phyloP scores from a whole-genome alignment of 2,888 invertebrate genomes.

The Allacma fusca region DNA sequence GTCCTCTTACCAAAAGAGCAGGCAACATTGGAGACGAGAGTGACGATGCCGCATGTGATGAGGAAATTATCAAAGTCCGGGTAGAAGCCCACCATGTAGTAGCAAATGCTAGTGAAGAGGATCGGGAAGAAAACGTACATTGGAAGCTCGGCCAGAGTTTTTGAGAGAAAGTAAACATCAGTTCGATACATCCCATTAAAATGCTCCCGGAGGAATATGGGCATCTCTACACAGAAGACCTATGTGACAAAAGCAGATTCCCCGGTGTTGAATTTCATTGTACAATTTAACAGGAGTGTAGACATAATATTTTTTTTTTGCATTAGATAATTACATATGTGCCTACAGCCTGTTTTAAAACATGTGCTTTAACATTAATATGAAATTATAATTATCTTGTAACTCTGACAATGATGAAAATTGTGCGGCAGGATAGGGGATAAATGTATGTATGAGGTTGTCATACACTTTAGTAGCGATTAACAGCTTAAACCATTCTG shows the following conservation, averaged over 20 bases:
- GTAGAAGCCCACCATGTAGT: constrained; percentile 89
- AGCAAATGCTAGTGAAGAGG: constrained; percentile 82
- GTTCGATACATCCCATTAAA: constrained; percentile 89
- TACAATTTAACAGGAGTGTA: too few species aligned
- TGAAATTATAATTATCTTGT: too few species aligned
- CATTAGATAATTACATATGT: too few species aligned
- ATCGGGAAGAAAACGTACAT: constrained; percentile 84
- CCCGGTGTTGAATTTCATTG: background rate
- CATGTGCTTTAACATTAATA: too few species aligned
- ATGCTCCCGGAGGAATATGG: constrained; percentile 87
- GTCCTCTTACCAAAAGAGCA: too few species aligned
- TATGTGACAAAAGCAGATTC: constrained; percentile 63
- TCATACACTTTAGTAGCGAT: too few species aligned
- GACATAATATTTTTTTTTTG: too few species aligned
- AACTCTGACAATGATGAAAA: too few species aligned
- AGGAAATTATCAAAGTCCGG: constrained; percentile 72
- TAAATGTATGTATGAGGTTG: too few species aligned
- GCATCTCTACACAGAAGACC: constrained; percentile 90
- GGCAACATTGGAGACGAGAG: constrained; percentile 85
- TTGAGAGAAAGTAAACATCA: constrained; percentile 89
- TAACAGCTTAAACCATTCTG: too few species aligned
- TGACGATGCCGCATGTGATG: constrained; percentile 74
- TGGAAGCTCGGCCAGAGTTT: constrained; percentile 88
- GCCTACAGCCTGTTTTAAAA: too few species aligned
- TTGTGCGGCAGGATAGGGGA: too few species aligned